These are phyloP conservation scores for Stictocephala bisonia DNA, from an alignment of 2,888 invertebrate species.

Conservation along the genomic window DNA sequence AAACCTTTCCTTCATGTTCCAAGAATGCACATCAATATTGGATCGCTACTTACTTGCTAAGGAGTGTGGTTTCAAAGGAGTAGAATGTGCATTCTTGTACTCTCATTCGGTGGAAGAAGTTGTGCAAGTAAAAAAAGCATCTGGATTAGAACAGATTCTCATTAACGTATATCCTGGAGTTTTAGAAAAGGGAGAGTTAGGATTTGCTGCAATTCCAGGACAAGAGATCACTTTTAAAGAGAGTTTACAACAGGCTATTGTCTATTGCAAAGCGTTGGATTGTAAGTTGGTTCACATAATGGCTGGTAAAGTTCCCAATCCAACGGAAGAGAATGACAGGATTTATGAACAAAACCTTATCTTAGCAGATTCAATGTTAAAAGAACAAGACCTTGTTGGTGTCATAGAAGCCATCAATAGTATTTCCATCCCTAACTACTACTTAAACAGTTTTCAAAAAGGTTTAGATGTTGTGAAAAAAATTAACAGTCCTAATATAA, in stretches of 20 bases:
- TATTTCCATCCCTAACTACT: slow-evolving; percentile 87
- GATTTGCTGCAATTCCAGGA: slow-evolving; percentile 84
- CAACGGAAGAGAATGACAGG: slow-evolving; percentile 69
- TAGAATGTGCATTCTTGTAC: slow-evolving; percentile 88
- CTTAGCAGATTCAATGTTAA: slow-evolving; percentile 77
- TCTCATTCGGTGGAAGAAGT: slow-evolving; percentile 76
- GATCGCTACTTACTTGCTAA: slow-evolving; percentile 84
- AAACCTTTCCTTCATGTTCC: slow-evolving; percentile 89
- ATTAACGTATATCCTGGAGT: slow-evolving; percentile 83
- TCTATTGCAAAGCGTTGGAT: slow-evolving; percentile 82
- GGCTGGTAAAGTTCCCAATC: slow-evolving; percentile 78
- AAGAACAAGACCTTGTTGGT: slow-evolving; percentile 77
- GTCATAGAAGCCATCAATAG: slow-evolving; percentile 94
- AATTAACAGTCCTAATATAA: slow-evolving; percentile 81
- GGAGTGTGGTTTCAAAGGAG: slow-evolving; percentile 85
- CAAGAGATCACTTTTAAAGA: slow-evolving; percentile 77
- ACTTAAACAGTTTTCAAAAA: slow-evolving; percentile 82
- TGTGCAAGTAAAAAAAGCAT: slow-evolving; percentile 73
- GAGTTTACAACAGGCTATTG: slow-evolving; percentile 77
- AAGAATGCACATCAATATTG: slow-evolving; percentile 74
- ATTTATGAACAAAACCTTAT: slow-evolving; percentile 82
- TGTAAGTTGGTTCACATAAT: slow-evolving; percentile 91
- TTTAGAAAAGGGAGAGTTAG: slow-evolving; percentile 78
- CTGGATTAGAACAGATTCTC: slow-evolving; percentile 82
- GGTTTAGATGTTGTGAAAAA: slow-evolving; percentile 79